Evolutionary conservation across 2,888 invertebrate species (phyloP).

Genomic region (Xestoiulus laeticollis): DNA sequence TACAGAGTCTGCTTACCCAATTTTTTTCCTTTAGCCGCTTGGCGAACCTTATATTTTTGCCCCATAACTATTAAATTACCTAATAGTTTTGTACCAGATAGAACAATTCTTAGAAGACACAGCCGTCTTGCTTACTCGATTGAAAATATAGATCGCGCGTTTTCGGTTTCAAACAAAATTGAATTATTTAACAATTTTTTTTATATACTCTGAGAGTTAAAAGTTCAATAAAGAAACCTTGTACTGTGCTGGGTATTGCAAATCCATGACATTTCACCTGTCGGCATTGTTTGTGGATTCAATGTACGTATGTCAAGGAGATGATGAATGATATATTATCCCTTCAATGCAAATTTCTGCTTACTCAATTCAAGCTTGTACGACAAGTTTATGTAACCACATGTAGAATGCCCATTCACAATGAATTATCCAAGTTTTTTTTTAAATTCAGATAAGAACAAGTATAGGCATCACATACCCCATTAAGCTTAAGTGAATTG

Average conservation of each 20-base stretch:
- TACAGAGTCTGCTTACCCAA: not conserved
- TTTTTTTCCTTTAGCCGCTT: not conserved
- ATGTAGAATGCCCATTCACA: not conserved
- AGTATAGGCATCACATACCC: too few species aligned
- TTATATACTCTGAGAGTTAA: not conserved
- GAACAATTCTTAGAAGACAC: not conserved
- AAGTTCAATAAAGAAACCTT: not conserved
- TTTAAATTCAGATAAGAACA: too few species aligned
- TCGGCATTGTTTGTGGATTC: not conserved
- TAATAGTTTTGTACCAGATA: not conserved
- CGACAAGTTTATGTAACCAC: not conserved
- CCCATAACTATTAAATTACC: not conserved
- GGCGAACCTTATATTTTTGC: not conserved
- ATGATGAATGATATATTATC: not conserved
- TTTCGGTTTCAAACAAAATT: not conserved
- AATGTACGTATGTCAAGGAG: not conserved
- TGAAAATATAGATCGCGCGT: not conserved
- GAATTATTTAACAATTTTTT: not conserved
- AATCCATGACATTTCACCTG: not conserved
- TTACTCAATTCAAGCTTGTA: not conserved
- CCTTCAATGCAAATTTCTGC: not conserved
- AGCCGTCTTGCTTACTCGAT: not conserved
- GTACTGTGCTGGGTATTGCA: not conserved
- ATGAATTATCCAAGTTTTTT: not conserved
- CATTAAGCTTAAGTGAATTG: too few species aligned